Base-by-base conservation (phyloP, 2,888 invertebrate species). In the Chironomus riparius region DNA sequence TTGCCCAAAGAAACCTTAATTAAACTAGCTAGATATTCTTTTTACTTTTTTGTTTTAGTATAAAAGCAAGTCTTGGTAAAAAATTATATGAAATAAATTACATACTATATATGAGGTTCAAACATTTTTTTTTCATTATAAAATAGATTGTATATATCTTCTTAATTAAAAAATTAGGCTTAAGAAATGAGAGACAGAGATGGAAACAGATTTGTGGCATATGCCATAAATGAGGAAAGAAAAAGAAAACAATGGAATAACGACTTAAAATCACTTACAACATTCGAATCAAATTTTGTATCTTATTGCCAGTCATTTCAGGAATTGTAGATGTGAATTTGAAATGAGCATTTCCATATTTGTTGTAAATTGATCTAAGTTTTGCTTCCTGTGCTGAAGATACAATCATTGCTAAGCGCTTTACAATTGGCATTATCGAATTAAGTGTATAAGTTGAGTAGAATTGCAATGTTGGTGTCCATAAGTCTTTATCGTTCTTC, bases 401-500 rank as follows among this genome's bases (percentile, higher is more conserved):
- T 5, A 95, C 87, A 76, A 93, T 83, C 76, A 85, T 85, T 0
- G 94, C 93, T 77, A 96, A 85, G 78, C 89, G 87, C 68, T 86
- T 84, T 18, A 93, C 87, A 22, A 91, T 87, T 0, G 91, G 90
- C 65, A 88, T 83, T 68, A 97, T 85, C 74, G 93, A 88, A 1
- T 87, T 83, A 18, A 91, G 86, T 0, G 86, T 83, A 80, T 96
- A 95, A 1, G 88, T 88, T 7, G 95, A 92, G 82, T 95, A 94
- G 83, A 90, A 89, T 6, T 85, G 85, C 77, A 97, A 83, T 0
- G 92, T 91, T 13, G 88, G 86, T 0, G 89, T 92, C 96, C 95
- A 95, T 56, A 89, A 78, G 83, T 83, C 77, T 81, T 82, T 77
- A 79, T 86, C 80, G 62, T 81, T 81, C n/a, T 82, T 80, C 6